phyloP scores from a whole-genome alignment of 2,888 invertebrate genomes.

The Coelopa pilipes region DNA sequence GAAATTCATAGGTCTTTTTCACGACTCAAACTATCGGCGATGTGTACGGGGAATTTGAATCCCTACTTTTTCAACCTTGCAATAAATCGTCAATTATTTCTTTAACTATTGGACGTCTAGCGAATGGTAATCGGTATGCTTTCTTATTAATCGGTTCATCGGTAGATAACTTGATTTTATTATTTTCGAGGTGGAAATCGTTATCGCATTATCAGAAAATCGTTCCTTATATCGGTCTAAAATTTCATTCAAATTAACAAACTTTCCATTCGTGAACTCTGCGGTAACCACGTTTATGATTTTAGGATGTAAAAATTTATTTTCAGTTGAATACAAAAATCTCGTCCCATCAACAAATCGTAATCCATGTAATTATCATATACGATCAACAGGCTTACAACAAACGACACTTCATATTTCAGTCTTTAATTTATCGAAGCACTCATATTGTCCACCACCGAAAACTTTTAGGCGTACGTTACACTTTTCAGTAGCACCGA shows the following conservation, averaged over 20 bases:
- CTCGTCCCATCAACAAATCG: constrained; percentile 27
- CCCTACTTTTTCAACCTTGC: neutral
- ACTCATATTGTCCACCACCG: constrained; percentile 33
- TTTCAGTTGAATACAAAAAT: constrained; percentile 16
- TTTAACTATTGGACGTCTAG: neutral
- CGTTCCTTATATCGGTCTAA: neutral
- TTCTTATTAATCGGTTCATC: neutral
- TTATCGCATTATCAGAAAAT: neutral
- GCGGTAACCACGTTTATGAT: constrained; percentile 33
- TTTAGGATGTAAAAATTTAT: neutral
- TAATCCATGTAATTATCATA: constrained; percentile 10
- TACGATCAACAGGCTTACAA: neutral
- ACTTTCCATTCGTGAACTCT: neutral
- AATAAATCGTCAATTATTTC: constrained; percentile 4
- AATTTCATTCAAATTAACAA: neutral
- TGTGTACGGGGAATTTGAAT: neutral
- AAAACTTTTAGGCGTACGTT: constrained; percentile 16
- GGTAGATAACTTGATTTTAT: neutral
- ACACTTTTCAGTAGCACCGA: constrained; percentile 12
- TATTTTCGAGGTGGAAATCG: constrained; percentile 14
- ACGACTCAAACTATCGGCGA: constrained; percentile 4
- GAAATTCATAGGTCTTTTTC: constrained; percentile 23
- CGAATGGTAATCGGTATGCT: neutral
- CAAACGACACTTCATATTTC: neutral
- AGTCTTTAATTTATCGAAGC: constrained; percentile 1